Conservation (phyloP, 2,113 vertebrate species). For the Porphyrio hochstetteri region DNA sequence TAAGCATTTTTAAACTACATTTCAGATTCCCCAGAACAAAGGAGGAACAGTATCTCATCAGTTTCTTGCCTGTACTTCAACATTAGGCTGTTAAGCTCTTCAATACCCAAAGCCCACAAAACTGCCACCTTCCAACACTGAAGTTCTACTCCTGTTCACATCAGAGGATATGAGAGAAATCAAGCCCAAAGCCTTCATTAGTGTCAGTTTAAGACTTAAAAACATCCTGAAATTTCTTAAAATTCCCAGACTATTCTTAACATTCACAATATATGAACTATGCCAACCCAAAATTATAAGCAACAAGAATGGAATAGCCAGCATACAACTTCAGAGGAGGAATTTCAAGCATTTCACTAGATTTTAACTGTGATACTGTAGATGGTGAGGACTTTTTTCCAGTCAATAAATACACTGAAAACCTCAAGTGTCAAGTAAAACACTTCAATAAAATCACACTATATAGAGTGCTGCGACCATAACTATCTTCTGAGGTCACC, state of each 20-base stretch:
- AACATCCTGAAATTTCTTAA: neutral
- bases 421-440: neutral
- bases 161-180: neutral
- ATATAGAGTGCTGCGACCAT: neutral
- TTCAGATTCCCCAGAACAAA: neutral
- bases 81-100: neutral
- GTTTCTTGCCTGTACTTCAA: neutral
- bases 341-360: neutral
- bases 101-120: neutral
- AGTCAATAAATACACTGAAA: neutral
- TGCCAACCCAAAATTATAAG: neutral
- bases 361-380: neutral
- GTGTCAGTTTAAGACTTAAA: neutral
- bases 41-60: neutral
- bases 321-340: neutral
- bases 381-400: neutral
- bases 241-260: neutral
- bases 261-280: neutral
- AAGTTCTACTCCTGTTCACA: neutral
- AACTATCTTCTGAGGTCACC: constrained; percentile 19
- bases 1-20: neutral
- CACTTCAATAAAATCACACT: neutral
- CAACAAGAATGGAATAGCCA: neutral
- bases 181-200: neutral
- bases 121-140: neutral